Evolutionary conservation across 2,797 vertebrate genomes (phyloP), one percentile per base, ranked within the genome.

Genomic region (Sebastes itinus): DNA sequence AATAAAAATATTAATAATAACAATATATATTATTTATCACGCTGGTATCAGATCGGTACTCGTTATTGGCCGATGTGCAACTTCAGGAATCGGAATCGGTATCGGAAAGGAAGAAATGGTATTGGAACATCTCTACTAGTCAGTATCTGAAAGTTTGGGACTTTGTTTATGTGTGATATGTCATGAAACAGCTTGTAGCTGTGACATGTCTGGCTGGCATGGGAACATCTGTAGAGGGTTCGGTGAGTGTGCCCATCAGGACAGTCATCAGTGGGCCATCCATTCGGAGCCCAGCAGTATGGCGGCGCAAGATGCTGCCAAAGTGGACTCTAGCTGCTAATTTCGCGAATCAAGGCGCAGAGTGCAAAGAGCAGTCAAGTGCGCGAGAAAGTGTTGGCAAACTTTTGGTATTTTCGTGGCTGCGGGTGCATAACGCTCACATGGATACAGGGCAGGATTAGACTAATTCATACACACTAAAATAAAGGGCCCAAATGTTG

Each of bases 231-330:
- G 74, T 35, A 60, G 72, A 63, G 65, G 49, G 14, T 54, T 56
- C 64, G 23, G 38, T 58, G 23, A 56, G 30, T 69, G 10, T 59
- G 73, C n/a, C 68, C 64, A 79, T 88, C 66, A 85, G 64, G 69
- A 63, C 54, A n/a, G 16, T 65, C 72, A 86, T 86, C 84, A 90
- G 73, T 35, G n/a, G 77, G 22, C 72, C 54, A 69, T 85, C 72
- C 75, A 78, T 69, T 82, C 9, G 18, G 14, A 82, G 59, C 78
- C 49, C 55, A 54, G 79, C 54, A 79, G 71, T 56, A 78, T 72
- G 75, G 82, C 58, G 59, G 23, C 72, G 42, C 66, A 64, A 83
- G 6, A 81, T 16, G 58, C 32, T 81, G 72, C 78, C 75, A 80
- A 88, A 73, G 60, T 59, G n/a, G 58, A 80, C 82, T 61, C 54